A percentile compares a stretch with the other conserved stretches of the same genome.
phyloP scores from a whole-genome alignment of 2,797 vertebrate genomes.

The Myotis planiceps region DNA sequence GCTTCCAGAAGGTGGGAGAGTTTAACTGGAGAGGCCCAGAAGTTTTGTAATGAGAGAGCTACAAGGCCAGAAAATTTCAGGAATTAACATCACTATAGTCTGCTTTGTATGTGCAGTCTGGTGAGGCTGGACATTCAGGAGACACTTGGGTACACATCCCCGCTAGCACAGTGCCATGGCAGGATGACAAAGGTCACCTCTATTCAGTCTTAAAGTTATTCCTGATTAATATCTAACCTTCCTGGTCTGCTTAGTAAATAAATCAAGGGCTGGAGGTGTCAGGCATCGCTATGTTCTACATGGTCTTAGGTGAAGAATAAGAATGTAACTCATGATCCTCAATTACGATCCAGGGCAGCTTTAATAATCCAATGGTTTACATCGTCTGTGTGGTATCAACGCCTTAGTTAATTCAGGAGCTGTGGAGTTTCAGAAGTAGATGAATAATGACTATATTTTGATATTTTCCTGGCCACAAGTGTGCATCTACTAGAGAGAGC shows the following conservation, averaged over 20 bases:
- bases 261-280: neutral
- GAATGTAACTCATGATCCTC: neutral
- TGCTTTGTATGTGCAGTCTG: neutral
- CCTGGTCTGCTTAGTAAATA: neutral
- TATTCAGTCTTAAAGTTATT: neutral
- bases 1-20: neutral
- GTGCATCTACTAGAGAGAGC: neutral
- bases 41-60: neutral
- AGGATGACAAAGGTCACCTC: neutral
- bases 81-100: neutral
- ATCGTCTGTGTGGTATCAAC: neutral
- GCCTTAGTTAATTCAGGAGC: neutral
- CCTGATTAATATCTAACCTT: neutral
- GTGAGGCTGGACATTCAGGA: neutral
- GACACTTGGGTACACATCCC: neutral
- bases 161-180: neutral
- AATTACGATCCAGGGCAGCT: neutral
- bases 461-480: neutral
- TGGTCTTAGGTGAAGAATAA: neutral
- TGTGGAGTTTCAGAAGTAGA: slow-evolving; percentile 3
- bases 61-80: neutral
- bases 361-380: neutral
- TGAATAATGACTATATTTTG: neutral
- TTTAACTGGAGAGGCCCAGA: neutral
- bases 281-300: neutral